A percentile compares a stretch with the other conserved stretches of the same genome.
Evolutionary conservation across 1,140 invertebrate species (phyloP).

Genomic region (Ptiloglossa arizonensis): DNA sequence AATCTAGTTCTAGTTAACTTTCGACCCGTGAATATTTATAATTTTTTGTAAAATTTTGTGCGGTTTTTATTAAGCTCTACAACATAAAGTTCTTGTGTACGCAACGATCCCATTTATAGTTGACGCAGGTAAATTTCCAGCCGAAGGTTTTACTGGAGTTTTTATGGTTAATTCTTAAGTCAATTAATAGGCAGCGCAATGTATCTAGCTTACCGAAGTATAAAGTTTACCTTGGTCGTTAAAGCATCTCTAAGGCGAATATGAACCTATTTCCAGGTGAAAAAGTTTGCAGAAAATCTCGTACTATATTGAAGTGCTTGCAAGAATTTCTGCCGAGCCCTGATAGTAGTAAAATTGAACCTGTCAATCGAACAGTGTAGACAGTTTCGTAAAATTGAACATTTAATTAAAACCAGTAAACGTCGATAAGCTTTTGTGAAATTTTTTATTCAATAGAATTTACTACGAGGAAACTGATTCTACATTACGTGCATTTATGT

Average conservation of each 20-base stretch:
- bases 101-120: background rate
- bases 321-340: background rate
- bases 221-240: conserved; percentile 27
- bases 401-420: background rate
- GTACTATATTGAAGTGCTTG: background rate
- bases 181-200: background rate
- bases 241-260: conserved; percentile 25
- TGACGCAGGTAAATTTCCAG: background rate
- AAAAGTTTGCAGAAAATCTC: conserved; percentile 11
- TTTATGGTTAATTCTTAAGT: conserved; percentile 1
- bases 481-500: too few species aligned
- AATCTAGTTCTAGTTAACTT: too few species aligned
- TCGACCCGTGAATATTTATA: too few species aligned
- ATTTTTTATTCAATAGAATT: background rate
- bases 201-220: background rate
- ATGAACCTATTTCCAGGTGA: conserved; percentile 6
- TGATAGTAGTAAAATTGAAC: background rate
- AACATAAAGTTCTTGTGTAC: too few species aligned
- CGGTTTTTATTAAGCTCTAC: background rate
- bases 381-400: too few species aligned
- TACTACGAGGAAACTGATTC: too few species aligned
- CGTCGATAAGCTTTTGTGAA: background rate
- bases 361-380: background rate
- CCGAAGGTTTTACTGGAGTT: background rate
- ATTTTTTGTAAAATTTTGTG: background rate